phyloP scores from a whole-genome alignment of 2,888 invertebrate species.

The Tetranychus piercei region DNA sequence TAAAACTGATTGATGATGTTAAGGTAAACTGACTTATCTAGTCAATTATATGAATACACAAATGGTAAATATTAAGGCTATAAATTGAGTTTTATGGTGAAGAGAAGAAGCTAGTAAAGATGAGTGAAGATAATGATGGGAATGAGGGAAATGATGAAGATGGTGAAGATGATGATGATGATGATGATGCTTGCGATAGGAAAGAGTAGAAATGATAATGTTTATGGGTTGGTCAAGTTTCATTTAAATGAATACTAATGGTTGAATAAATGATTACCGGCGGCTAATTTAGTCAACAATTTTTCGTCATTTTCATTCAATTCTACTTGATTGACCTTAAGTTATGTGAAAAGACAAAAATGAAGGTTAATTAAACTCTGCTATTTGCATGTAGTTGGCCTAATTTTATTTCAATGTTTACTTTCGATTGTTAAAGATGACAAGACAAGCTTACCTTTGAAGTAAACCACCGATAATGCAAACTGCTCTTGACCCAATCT shows the following conservation, averaged over 20 bases:
- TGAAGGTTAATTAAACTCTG: no score
- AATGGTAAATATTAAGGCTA: no score
- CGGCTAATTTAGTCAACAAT: neutral
- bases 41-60: no score
- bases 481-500: constrained; percentile 17
- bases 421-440: no score
- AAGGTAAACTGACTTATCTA: no score
- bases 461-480: constrained; percentile 17
- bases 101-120: neutral
- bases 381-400: no score
- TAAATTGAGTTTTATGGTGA: no score
- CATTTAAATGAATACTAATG: neutral
- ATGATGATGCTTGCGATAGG: neutral
- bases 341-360: neutral
- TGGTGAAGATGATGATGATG: neutral
- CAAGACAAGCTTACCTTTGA: constrained; percentile 13
- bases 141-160: neutral
- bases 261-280: neutral
- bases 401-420: no score
- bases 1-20: no score
- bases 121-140: neutral
- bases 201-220: neutral
- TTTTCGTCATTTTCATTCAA: neutral
- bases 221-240: no score
- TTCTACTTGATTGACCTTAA: neutral